Evolutionary conservation across 2,888 invertebrate species (phyloP).

Genomic region (Muscina levida): DNA sequence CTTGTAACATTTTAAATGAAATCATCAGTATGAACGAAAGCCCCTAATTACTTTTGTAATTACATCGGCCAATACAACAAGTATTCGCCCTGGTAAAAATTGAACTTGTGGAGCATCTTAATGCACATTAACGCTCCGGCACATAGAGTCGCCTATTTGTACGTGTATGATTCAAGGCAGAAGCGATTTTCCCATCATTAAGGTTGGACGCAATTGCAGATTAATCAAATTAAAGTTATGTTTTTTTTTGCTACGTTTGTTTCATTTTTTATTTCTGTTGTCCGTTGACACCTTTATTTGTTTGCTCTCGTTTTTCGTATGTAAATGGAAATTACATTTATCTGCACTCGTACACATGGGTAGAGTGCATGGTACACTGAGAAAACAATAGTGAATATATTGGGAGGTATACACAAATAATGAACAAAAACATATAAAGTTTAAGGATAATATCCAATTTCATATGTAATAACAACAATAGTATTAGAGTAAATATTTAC

Average conservation of each 20-base stretch:
- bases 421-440: no score
- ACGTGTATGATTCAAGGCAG: slow-evolving; percentile 51
- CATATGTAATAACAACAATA: no score
- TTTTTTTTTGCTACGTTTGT: slow-evolving; percentile 45
- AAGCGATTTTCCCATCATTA: slow-evolving; percentile 76
- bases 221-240: slow-evolving; percentile 75
- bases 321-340: slow-evolving; percentile 53
- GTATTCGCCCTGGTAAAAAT: slow-evolving; percentile 43
- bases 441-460: no score
- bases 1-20: slow-evolving; percentile 43
- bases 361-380: no score
- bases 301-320: slow-evolving; percentile 15
- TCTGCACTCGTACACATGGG: no score
- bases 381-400: no score
- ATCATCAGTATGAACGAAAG: slow-evolving; percentile 50
- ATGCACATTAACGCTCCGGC: slow-evolving; percentile 17
- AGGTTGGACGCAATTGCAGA: slow-evolving; percentile 70
- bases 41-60: slow-evolving; percentile 68
- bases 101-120: slow-evolving; percentile 29
- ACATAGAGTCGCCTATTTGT: slow-evolving; percentile 39
- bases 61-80: slow-evolving; percentile 41
- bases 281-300: slow-evolving; percentile 28
- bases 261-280: slow-evolving; percentile 11
- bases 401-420: no score
- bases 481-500: no score